Evolutionary conservation across 2,113 vertebrate genomes (phyloP).

Genomic region (Macheiramphus alcinus): DNA sequence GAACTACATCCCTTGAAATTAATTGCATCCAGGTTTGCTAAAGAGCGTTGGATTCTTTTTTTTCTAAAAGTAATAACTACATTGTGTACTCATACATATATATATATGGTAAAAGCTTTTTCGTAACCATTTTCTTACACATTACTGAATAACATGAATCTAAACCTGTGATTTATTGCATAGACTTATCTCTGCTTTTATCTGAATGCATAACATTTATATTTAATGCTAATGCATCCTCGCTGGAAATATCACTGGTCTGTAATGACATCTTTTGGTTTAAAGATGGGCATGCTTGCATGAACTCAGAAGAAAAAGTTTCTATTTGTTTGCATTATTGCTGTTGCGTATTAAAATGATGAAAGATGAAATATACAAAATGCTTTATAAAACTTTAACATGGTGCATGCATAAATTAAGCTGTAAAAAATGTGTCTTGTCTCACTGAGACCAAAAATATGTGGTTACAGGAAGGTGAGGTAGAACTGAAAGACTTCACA

Average conservation of each 20-base stretch:
- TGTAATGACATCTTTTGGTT: not conserved
- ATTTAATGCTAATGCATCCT: conserved; percentile 59
- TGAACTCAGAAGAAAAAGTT: not conserved
- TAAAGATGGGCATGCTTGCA: not conserved
- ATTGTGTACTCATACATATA: not conserved
- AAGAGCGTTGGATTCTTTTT: not conserved
- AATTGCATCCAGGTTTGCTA: not conserved
- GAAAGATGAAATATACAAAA: not conserved
- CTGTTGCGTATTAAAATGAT: not conserved
- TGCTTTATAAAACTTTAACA: not conserved
- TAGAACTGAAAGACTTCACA: not conserved
- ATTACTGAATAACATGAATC: not conserved
- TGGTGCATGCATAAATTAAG: not conserved
- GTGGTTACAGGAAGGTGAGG: not conserved
- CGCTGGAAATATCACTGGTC: not conserved
- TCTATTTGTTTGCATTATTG: not conserved
- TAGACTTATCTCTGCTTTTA: conserved; percentile 23
- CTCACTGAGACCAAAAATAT: not conserved
- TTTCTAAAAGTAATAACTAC: not conserved
- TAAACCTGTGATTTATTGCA: conserved; percentile 4
- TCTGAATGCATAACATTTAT: conserved; percentile 20
- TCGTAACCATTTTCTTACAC: not conserved
- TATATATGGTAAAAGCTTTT: conserved; percentile 2
- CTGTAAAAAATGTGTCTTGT: not conserved
- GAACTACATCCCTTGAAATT: not conserved